These are phyloP conservation scores for Uropetala carovei DNA, from an alignment of 2,888 invertebrate species.

Conservation along the genomic window DNA sequence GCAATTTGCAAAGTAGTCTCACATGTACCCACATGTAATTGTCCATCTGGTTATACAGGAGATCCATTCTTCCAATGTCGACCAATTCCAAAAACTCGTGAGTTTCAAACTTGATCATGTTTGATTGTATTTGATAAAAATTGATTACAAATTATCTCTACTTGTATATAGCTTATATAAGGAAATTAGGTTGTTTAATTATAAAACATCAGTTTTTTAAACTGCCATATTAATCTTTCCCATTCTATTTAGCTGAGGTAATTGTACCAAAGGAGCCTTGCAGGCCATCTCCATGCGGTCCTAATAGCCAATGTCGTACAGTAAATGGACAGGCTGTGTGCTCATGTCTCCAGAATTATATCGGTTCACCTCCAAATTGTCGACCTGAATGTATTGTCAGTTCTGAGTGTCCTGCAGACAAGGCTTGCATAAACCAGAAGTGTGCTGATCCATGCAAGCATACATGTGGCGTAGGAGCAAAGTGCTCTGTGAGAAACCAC, in stretches of 20 bases:
- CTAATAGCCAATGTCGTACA: slow-evolving; percentile 89
- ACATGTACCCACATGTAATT: slow-evolving; percentile 87
- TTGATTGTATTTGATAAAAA: not conserved
- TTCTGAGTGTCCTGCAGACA: slow-evolving; percentile 88
- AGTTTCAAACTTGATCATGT: slow-evolving; percentile 4
- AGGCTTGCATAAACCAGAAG: slow-evolving; percentile 90
- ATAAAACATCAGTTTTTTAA: too few relatives aligned
- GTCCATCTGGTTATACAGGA: slow-evolving; percentile 85
- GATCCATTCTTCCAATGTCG: slow-evolving; percentile 85
- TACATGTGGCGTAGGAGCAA: slow-evolving; percentile 90
- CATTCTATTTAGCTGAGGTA: not conserved
- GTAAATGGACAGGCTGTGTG: slow-evolving; percentile 87
- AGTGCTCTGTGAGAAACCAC: slow-evolving; percentile 89
- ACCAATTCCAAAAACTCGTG: slow-evolving; percentile 72
- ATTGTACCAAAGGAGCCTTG: slow-evolving; percentile 76
- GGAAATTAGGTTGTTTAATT: too few relatives aligned
- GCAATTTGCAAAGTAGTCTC: slow-evolving; percentile 88
- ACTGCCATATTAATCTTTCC: slow-evolving; percentile 58
- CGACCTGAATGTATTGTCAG: slow-evolving; percentile 92
- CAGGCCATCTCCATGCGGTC: slow-evolving; percentile 83
- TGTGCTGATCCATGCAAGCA: slow-evolving; percentile 93
- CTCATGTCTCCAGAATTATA: slow-evolving; percentile 87
- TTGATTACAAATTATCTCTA: not conserved
- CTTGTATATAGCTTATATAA: too few relatives aligned
- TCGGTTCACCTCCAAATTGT: slow-evolving; percentile 88